These are phyloP conservation scores for Mycalesis mineus DNA, from an alignment of 2,888 invertebrate species.

Conservation along the genomic window DNA sequence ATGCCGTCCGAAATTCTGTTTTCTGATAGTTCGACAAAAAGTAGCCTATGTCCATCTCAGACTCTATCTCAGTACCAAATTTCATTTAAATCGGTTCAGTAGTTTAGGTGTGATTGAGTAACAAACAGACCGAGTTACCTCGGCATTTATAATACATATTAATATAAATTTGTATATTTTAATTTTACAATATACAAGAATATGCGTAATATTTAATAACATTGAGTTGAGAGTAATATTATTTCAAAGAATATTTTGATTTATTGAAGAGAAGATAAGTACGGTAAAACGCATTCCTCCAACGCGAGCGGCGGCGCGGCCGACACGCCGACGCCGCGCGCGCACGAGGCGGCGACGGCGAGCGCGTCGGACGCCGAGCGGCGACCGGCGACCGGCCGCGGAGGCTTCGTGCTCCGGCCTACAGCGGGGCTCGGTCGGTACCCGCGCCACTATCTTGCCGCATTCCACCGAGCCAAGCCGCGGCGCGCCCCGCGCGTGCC, in stretches of 20 bases:
- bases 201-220: too few species aligned
- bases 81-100: too few species aligned
- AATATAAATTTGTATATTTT: too few species aligned
- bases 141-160: too few species aligned
- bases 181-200: not conserved
- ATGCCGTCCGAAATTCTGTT: too few species aligned
- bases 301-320: not conserved
- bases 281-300: not conserved
- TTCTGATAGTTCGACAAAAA: too few species aligned
- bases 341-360: too few species aligned
- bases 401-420: constrained; percentile 41
- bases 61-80: too few species aligned
- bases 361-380: constrained; percentile 1
- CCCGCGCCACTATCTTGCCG: constrained; percentile 50
- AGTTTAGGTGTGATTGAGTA: too few species aligned
- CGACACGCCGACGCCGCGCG: not conserved
- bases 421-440: constrained; percentile 57
- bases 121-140: too few species aligned
- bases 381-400: not conserved
- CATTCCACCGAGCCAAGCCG: constrained; percentile 68
- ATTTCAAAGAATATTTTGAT: not conserved
- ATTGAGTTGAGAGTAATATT: too few species aligned
- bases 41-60: too few species aligned
- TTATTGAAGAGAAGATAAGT: not conserved
- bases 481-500: constrained; percentile 75